Conservation (phyloP, 2,888 invertebrate species). For the Drosophila neonasuta region DNA sequence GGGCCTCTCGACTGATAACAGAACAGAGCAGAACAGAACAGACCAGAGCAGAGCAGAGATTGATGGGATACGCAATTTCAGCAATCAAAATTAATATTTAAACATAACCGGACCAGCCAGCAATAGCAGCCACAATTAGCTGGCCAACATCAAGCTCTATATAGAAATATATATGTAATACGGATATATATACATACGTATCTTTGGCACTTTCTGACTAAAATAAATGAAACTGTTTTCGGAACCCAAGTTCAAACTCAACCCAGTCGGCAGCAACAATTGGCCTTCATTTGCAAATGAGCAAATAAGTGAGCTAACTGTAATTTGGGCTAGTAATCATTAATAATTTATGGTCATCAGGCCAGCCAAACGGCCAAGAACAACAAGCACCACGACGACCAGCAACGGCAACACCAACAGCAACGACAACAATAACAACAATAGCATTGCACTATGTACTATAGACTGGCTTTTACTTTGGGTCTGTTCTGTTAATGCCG, state of each 20-base stretch:
- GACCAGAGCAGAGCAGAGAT: slow-evolving; percentile 36
- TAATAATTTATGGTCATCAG: slow-evolving; percentile 78
- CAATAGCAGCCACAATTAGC: slow-evolving; percentile 61
- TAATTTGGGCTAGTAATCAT: slow-evolving; percentile 78
- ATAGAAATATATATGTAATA: slow-evolving; percentile 6
- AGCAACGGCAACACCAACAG: slow-evolving; percentile 8
- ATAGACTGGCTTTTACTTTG: slow-evolving; percentile 24
- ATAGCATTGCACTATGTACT: slow-evolving; percentile 23
- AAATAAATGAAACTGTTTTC: slow-evolving; percentile 59
- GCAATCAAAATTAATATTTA: slow-evolving; percentile 75
- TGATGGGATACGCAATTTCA: slow-evolving; percentile 57
- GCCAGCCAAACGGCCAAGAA: slow-evolving; percentile 28
- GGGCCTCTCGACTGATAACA: slow-evolving; percentile 12
- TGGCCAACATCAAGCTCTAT: slow-evolving; percentile 16
- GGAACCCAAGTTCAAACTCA: slow-evolving; percentile 21
- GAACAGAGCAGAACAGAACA: not conserved
- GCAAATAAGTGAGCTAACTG: slow-evolving; percentile 78
- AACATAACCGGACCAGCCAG: slow-evolving; percentile 56
- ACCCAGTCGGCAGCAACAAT: slow-evolving; percentile 54
- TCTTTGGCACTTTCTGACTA: slow-evolving; percentile 54
- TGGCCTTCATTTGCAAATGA: slow-evolving; percentile 79
- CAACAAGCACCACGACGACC: slow-evolving; percentile 16
- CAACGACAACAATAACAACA: slow-evolving; percentile 12
- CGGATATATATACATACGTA: slow-evolving; percentile 10
- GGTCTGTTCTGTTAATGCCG: slow-evolving; percentile 24